Evolutionary conservation across 2,797 vertebrate genomes (phyloP).

Genomic region (Propithecus perrieri): DNA sequence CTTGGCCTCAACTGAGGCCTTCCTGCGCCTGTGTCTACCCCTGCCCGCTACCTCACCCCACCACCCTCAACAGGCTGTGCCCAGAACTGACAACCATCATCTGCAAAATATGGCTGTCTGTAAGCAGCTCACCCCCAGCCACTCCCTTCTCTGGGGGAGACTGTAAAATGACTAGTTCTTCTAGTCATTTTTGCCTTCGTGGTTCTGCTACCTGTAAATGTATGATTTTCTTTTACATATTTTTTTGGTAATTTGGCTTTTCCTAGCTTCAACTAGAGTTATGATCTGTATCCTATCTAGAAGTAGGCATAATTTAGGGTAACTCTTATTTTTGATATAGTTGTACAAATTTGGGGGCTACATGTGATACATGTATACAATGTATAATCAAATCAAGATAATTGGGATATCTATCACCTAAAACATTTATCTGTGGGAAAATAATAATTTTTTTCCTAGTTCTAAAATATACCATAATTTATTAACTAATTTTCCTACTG

Average conservation of each 20-base stretch:
- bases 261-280: neutral
- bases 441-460: neutral
- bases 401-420: neutral
- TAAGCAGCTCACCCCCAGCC: neutral
- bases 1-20: neutral
- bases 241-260: neutral
- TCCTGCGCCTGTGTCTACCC: no score
- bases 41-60: no score
- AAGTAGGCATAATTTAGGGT: neutral
- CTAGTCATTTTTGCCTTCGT: neutral
- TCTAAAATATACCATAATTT: neutral
- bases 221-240: neutral
- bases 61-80: no score
- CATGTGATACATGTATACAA: neutral
- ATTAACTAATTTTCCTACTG: neutral
- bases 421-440: neutral
- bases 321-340: neutral
- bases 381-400: neutral
- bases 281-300: neutral
- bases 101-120: neutral
- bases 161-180: neutral
- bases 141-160: no score
- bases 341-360: neutral
- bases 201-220: neutral
- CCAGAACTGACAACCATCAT: neutral